Base-by-base conservation (phyloP, 2,888 invertebrate species). In the Furcula furcula region DNA sequence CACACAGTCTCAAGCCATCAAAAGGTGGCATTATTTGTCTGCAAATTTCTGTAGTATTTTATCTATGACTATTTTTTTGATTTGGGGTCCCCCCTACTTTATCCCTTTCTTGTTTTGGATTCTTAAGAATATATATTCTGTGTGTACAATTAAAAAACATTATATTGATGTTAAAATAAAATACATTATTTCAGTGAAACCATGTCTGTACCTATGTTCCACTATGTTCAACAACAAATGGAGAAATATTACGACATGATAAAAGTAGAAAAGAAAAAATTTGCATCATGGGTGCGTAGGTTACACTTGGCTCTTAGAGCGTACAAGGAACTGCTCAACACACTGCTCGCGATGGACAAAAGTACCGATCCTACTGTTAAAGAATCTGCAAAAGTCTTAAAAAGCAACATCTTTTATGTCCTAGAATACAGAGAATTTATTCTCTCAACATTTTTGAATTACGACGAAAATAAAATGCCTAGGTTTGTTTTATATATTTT, bases 381-480 rank as follows among this genome's bases (percentile, higher is more conserved):
- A 50, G 94, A 95, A 34, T 94, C 96, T 9, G 93, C 97, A 22
- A 94, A 93, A 83, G 94, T 97, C 59, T 93, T 98, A 52, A 95
- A 97, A 80, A 94, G 95, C 77, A 96, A 96, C 76, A 92, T 97
- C 49, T 97, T 98, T 82, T 98, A 98, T 82, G 94, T 97, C 27
- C 90, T 95, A 57, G 98, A 99, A 80, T 98, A 98, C 77, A 91
- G 98, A 46, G 98, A 99, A 80, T 93, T 97, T 53, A 92, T 97
- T 64, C 85, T 97, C 36, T 91, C 92, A 31, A 92, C 97, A 50
- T 84, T 98, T 61, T 90, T 94, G 50, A 93, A 92, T 62, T 99
- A 94, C 82, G 94, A 97, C 69, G 95, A 97, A 66, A 84, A 92
- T 55, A 94, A 95, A 87, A 94, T 97, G 92, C 95, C 97, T 40